Conservation (phyloP, 2,797 vertebrate genomes). For the Loris lydekkerianus region DNA sequence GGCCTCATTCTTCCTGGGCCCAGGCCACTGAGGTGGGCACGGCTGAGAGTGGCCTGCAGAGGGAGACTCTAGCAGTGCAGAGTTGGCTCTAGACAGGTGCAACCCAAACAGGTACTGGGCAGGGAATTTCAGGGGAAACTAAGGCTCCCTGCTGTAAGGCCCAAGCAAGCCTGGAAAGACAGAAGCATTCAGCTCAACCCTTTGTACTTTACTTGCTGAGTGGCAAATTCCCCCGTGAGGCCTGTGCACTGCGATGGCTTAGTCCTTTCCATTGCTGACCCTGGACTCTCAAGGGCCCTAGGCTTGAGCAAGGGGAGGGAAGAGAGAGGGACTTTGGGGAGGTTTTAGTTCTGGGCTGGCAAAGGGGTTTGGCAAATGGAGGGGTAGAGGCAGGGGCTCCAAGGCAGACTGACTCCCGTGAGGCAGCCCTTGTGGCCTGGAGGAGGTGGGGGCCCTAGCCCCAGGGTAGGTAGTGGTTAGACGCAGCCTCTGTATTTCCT, state of each 20-base stretch:
- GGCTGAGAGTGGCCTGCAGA: neutral
- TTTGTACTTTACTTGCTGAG: neutral
- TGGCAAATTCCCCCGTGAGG: neutral
- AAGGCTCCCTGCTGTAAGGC: neutral
- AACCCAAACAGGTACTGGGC: neutral
- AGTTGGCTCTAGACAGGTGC: neutral
- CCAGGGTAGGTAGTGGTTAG: neutral
- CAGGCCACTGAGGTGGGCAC: neutral
- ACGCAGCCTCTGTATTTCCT: neutral
- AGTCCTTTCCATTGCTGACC: neutral
- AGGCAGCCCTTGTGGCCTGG: neutral
- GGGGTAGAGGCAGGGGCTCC: neutral
- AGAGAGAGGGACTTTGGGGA: neutral
- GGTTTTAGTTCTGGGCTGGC: neutral
- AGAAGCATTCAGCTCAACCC: neutral
- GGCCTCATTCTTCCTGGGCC: neutral
- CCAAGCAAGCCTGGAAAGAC: neutral
- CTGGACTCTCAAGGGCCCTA: neutral
- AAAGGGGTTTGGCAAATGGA: neutral
- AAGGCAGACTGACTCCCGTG: neutral
- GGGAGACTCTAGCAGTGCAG: neutral
- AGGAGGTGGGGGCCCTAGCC: neutral
- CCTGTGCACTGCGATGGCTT: no score
- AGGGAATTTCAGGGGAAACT: slow-evolving; percentile 40
- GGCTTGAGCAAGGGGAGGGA: neutral